Conservation (phyloP, 1,140 invertebrate species). For the Bombus waltoni region DNA sequence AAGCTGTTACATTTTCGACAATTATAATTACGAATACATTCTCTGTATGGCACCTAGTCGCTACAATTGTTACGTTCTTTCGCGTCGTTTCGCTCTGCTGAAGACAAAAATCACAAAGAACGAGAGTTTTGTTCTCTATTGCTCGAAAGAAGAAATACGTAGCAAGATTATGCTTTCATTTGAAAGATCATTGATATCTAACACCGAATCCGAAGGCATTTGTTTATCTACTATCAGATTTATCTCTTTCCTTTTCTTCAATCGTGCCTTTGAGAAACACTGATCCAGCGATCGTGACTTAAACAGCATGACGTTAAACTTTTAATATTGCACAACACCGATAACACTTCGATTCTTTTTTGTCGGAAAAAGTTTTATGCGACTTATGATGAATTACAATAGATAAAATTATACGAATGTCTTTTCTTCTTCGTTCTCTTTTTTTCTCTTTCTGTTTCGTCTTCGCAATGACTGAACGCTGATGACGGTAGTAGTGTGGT, state of each 20-base stretch:
- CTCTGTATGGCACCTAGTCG: conserved; percentile 31
- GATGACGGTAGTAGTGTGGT: conserved; percentile 48
- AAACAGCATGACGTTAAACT: conserved; percentile 66
- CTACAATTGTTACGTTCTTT: conserved; percentile 27
- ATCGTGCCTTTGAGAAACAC: conserved; percentile 74
- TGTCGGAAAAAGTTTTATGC: conserved; percentile 34
- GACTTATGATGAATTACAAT: conserved; percentile 49
- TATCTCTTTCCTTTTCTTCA: no score
- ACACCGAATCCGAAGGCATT: conserved; percentile 34
- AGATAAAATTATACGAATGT: conserved; percentile 39
- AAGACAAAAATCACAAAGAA: conserved; percentile 24
- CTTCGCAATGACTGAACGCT: conserved; percentile 42
- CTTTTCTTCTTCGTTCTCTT: neutral
- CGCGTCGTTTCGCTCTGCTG: conserved; percentile 3
- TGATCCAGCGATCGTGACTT: conserved; percentile 64
- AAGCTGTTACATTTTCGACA: neutral
- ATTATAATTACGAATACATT: conserved; percentile 8
- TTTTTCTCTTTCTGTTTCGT: neutral
- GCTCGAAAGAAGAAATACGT: neutral
- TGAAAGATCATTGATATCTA: neutral
- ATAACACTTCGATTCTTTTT: conserved; percentile 63
- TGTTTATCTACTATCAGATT: neutral
- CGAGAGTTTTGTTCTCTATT: conserved; percentile 38
- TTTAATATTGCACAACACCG: conserved; percentile 71
- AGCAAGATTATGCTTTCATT: neutral